Evolutionary conservation across 2,113 vertebrate genomes (phyloP).

Genomic region (Malurus elegans): DNA sequence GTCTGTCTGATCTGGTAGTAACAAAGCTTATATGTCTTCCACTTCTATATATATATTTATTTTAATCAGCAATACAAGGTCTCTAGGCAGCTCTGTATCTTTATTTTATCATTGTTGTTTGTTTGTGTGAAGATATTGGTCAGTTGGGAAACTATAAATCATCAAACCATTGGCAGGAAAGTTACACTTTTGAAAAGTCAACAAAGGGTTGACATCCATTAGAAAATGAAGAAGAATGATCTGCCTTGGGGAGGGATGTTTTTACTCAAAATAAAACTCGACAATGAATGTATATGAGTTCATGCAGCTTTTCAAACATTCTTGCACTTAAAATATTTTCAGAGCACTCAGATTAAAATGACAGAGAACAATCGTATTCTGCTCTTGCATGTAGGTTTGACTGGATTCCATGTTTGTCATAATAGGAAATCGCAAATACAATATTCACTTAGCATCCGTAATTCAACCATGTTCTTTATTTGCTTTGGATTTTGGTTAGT

Average conservation of each 20-base stretch:
- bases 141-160: background rate
- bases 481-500: background rate
- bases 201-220: background rate
- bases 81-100: background rate
- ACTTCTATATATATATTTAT: background rate
- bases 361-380: background rate
- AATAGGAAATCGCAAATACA: background rate
- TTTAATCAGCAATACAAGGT: background rate
- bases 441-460: background rate
- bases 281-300: conserved; percentile 16
- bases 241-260: conserved; percentile 15
- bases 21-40: background rate
- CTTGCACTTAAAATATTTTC: conserved; percentile 40
- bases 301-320: conserved; percentile 33
- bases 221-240: conserved; percentile 17
- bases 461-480: background rate
- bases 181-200: background rate
- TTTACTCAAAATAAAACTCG: conserved; percentile 60
- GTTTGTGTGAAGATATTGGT: conserved; percentile 11
- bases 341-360: conserved; percentile 6
- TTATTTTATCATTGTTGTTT: background rate
- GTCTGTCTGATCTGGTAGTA: background rate
- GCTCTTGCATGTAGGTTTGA: background rate
- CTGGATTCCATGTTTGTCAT: background rate
- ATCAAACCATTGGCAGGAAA: background rate